Conservation (phyloP, 2,797 vertebrate genomes). For the Otolemur crassicaudatus region DNA sequence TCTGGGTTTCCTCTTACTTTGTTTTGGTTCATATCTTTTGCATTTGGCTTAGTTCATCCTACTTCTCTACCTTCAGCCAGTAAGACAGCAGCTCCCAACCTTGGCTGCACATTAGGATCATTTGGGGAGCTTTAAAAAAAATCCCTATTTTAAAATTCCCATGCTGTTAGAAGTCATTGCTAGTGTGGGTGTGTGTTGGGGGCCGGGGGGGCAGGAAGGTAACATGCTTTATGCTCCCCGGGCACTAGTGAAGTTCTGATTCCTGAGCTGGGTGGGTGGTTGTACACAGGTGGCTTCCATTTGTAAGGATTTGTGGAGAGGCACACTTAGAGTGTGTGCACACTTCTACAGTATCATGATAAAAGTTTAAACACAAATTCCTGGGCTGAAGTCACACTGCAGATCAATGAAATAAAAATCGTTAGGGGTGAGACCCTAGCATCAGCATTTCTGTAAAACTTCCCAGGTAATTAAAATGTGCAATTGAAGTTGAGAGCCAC, state of each 20-base stretch:
- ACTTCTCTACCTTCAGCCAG: neutral
- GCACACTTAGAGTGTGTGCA: neutral
- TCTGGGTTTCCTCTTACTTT: neutral
- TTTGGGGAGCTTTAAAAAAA: neutral
- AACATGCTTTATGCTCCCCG: neutral
- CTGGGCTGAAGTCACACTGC: slow-evolving; percentile 18
- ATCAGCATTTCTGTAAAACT: neutral
- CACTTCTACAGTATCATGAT: slow-evolving; percentile 57
- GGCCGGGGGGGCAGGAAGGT: neutral
- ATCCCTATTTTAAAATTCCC: neutral
- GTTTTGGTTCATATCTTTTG: neutral
- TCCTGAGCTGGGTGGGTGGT: neutral
- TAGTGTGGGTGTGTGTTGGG: neutral
- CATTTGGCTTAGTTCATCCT: neutral
- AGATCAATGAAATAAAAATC: slow-evolving; percentile 60
- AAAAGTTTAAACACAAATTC: slow-evolving; percentile 44
- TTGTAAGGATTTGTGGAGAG: neutral
- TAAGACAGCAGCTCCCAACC: neutral
- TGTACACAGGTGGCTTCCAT: neutral
- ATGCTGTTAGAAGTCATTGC: neutral
- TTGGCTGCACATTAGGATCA: neutral
- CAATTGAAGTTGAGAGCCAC: neutral
- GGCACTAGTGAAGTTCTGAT: neutral
- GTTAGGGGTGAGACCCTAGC: neutral
- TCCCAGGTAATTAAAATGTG: neutral